Percentiles rank a stretch among this genome's conserved stretches.
These are phyloP conservation scores for Sternotherus odoratus DNA, from an alignment of 2,797 vertebrate species.

Conservation along the genomic window DNA sequence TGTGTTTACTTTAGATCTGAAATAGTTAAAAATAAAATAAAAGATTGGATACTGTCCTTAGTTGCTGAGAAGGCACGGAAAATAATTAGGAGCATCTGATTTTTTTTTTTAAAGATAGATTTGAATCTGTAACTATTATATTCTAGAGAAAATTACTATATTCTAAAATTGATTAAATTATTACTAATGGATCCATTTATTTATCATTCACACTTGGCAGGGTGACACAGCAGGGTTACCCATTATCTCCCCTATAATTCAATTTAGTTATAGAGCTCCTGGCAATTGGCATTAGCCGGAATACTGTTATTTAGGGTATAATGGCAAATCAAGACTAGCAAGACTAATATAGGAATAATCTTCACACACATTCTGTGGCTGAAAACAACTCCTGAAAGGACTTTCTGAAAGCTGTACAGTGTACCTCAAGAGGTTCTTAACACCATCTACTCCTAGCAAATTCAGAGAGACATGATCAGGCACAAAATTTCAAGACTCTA, in stretches of 20 bases:
- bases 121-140: not conserved
- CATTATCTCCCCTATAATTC: conserved; percentile 16
- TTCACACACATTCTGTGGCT: not conserved
- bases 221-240: conserved; percentile 45
- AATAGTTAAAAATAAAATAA: not conserved
- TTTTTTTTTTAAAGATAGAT: not conserved
- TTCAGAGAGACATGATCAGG: not conserved
- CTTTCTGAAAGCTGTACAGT: not conserved
- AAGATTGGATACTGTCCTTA: not conserved
- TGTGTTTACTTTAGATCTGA: not conserved
- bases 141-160: conserved; percentile 18
- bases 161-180: conserved; percentile 14
- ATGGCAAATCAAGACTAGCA: not conserved
- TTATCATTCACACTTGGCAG: conserved; percentile 43
- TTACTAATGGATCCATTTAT: conserved; percentile 54
- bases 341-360: not conserved
- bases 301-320: not conserved
- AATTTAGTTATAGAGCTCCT: not conserved
- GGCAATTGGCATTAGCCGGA: not conserved
- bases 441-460: not conserved
- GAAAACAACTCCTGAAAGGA: not conserved
- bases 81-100: not conserved
- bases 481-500: not conserved
- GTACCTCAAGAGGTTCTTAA: not conserved
- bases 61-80: not conserved